Conservation (phyloP, 2,797 vertebrate genomes). For the Microtus californicus region DNA sequence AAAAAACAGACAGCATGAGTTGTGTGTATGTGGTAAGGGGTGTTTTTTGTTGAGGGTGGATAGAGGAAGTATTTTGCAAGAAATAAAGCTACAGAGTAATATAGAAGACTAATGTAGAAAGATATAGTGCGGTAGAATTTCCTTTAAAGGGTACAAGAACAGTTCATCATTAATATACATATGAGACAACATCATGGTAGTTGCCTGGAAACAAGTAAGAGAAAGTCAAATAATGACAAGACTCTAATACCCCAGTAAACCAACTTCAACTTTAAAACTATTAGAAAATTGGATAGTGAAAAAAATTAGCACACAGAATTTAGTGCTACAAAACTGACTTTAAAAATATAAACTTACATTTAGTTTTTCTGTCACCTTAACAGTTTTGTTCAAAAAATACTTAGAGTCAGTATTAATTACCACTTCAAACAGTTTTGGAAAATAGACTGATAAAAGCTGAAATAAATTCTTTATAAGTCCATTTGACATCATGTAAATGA, state of each 20-base stretch:
- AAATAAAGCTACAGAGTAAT: background rate
- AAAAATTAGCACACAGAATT: background rate
- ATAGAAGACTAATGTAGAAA: background rate
- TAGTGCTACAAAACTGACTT: too few relatives aligned
- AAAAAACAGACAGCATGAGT: constrained; percentile 12
- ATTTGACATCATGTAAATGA: constrained; percentile 53
- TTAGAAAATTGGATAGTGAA: constrained; percentile 45
- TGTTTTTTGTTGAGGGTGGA: background rate
- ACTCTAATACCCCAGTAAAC: constrained; percentile 51
- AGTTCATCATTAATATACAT: constrained; percentile 60
- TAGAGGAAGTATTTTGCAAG: background rate
- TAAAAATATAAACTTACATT: background rate
- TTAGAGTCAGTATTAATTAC: constrained; percentile 1
- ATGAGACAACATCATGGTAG: constrained; percentile 53
- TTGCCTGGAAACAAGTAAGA: constrained; percentile 72
- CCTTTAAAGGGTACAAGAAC: constrained; percentile 29
- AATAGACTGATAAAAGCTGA: constrained; percentile 25
- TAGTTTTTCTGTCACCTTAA: constrained; percentile 31
- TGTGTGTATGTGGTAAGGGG: background rate
- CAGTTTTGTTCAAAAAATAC: background rate
- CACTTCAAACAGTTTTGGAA: background rate
- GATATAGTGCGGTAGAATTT: background rate
- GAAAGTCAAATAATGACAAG: constrained; percentile 45
- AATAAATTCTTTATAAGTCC: background rate
- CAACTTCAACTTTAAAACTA: constrained; percentile 66